phyloP scores from a whole-genome alignment of 2,797 vertebrate genomes.

The Trachurus trachurus region DNA sequence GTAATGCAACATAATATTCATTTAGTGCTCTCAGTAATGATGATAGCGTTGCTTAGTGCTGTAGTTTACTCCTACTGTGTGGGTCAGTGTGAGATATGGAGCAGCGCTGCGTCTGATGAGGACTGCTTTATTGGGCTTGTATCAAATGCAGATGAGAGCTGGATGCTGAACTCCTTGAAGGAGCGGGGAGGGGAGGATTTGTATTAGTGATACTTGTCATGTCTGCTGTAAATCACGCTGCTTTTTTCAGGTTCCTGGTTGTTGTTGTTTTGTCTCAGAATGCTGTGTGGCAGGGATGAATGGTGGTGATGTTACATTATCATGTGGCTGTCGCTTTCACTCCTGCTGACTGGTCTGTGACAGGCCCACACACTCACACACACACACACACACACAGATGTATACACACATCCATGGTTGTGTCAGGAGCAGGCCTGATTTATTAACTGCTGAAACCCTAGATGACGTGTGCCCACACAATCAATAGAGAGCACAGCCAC shows the following conservation, averaged over 20 bases:
- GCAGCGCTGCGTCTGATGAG: slow-evolving; percentile 42
- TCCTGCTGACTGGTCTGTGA: slow-evolving; percentile 82
- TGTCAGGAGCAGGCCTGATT: slow-evolving; percentile 82
- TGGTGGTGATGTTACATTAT: slow-evolving; percentile 89
- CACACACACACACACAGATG: slow-evolving; percentile 56
- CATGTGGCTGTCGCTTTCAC: slow-evolving; percentile 84
- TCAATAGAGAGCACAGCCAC: slow-evolving; percentile 79
- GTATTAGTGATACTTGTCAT: slow-evolving; percentile 86
- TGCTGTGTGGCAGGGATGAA: slow-evolving; percentile 86
- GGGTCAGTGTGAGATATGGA: slow-evolving; percentile 59
- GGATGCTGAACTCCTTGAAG: slow-evolving; percentile 71
- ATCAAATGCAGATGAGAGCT: slow-evolving; percentile 78
- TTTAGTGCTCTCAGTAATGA: slow-evolving; percentile 61
- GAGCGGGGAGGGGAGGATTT: slow-evolving; percentile 65
- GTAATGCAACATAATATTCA: slow-evolving; percentile 64
- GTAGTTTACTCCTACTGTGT: slow-evolving; percentile 53
- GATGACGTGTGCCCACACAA: slow-evolving; percentile 83
- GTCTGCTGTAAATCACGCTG: slow-evolving; percentile 84
- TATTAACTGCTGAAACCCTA: slow-evolving; percentile 85
- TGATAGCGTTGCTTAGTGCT: slow-evolving; percentile 60
- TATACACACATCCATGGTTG: slow-evolving; percentile 41
- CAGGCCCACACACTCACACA: slow-evolving; percentile 81
- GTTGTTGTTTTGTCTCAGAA: slow-evolving; percentile 86
- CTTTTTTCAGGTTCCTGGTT: slow-evolving; percentile 80
- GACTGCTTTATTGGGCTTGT: slow-evolving; percentile 52